phyloP scores from a whole-genome alignment of 2,888 invertebrate genomes.

The Melangyna quadrimaculata region DNA sequence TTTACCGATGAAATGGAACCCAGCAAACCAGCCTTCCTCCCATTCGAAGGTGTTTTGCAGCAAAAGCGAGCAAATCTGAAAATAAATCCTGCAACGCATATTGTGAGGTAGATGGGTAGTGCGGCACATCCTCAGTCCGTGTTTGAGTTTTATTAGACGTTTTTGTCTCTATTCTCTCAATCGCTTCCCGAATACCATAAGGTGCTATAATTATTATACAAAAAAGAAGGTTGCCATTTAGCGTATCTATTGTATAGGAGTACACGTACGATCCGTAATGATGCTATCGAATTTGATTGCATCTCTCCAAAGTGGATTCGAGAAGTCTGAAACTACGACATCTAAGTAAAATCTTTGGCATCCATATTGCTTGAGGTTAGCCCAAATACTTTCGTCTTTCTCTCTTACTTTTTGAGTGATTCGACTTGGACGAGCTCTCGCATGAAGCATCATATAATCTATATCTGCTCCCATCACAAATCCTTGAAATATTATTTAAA shows the following conservation, averaged over 20 bases:
- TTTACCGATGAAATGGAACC: constrained; percentile 93
- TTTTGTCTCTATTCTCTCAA: constrained; percentile 86
- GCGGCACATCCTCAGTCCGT: constrained; percentile 85
- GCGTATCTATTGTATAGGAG: background rate
- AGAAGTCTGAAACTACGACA: constrained; percentile 95
- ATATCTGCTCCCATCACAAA: constrained; percentile 95
- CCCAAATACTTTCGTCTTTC: constrained; percentile 92
- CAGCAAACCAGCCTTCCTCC: constrained; percentile 95
- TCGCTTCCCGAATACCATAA: constrained; percentile 97
- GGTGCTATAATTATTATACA: constrained; percentile 87
- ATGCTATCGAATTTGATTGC: constrained; percentile 92
- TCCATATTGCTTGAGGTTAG: constrained; percentile 95
- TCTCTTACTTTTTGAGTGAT: constrained; percentile 89
- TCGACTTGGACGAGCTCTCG: constrained; percentile 89
- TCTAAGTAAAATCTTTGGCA: constrained; percentile 90
- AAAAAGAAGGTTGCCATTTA: background rate
- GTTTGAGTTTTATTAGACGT: constrained; percentile 81
- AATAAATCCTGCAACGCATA: constrained; percentile 93
- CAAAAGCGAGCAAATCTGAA: constrained; percentile 91
- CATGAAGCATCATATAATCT: constrained; percentile 96
- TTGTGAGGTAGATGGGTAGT: constrained; percentile 91
- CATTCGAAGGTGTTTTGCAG: constrained; percentile 88
- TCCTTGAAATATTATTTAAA: constrained; percentile 49
- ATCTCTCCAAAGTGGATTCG: constrained; percentile 89
- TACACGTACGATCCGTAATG: constrained; percentile 92